Base-by-base conservation (phyloP, 2,797 vertebrate genomes). In the Xiphorhynchus erythropygius region DNA sequence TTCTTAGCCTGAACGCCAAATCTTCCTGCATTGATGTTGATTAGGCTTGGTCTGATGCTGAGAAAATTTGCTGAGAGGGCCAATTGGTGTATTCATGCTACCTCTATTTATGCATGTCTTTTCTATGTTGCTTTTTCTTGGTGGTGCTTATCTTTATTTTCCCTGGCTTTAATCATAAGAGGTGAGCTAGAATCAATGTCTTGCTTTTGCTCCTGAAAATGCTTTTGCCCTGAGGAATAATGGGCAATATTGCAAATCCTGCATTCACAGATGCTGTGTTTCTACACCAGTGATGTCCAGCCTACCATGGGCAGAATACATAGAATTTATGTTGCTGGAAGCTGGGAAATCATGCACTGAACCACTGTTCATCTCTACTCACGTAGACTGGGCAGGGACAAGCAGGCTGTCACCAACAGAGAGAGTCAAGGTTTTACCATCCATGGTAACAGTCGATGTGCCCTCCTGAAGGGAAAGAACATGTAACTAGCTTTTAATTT, bases 401-500 rank as follows among this genome's bases (percentile, higher is more conserved):
- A 99, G 98, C 49, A 99, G 96, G 96, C 99, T 99, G 92, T 99
- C 98, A 85, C 98, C 98, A 11, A 97, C 84, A 49, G 94, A 97
- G 9, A 99, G 97, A 53, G 39, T 89, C 86, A 98, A 93, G 69
- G 74, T 73, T 93, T 98, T 93, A 30, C 96, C 95, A 25, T 97
- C 95, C 96, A 98, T 53, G 0, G 85, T 98, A 76, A 99, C 96
- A 39, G 33, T 84, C 0, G 99, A 99, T 46, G 97, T 97, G 41
- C 99, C 99, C 80, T 99, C 99, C 99, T 99, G 87, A 60, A 96
- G 63, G 35, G 68, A 85, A 91, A 89, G 35, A 94, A 84, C 9
- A 89, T 55, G 49, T 32, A 50, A 57, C 4, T 37, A 41, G 42
- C 25, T 90, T 89, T 93, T 59, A 59, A 22, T 93, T 90, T 71